These are phyloP conservation scores for Heterotilapia buettikoferi DNA, from an alignment of 2,113 vertebrate species.

Conservation along the genomic window DNA sequence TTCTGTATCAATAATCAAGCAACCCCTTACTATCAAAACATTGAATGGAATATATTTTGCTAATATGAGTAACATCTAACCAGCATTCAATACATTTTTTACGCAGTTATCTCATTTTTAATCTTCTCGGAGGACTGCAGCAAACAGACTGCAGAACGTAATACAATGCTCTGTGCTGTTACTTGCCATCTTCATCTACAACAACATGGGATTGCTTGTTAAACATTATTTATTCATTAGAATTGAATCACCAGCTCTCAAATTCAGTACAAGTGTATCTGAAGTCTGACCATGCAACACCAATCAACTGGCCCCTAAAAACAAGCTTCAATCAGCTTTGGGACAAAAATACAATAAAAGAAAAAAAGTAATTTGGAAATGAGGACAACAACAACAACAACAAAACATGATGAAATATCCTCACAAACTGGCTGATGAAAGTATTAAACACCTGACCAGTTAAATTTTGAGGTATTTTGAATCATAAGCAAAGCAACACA, in stretches of 20 bases:
- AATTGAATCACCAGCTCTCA: slow-evolving; percentile 3
- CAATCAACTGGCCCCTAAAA: slow-evolving; percentile 32
- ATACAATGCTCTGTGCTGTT: not conserved
- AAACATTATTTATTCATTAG: slow-evolving; percentile 24
- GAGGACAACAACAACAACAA: not conserved
- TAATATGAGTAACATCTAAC: not conserved
- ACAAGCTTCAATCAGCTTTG: not conserved
- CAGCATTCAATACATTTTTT: not conserved
- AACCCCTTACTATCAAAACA: not conserved
- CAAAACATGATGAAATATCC: not conserved
- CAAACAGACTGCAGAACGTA: not conserved
- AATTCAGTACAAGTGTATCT: not conserved
- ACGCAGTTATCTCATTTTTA: not conserved
- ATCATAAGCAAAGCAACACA: not conserved
- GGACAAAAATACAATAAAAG: not conserved
- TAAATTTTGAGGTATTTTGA: not conserved
- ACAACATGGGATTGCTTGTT: not conserved
- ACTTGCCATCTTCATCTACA: not conserved
- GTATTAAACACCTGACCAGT: not conserved
- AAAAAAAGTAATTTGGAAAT: not conserved
- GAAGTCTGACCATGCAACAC: slow-evolving; percentile 2
- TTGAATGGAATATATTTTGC: not conserved
- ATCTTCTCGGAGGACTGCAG: not conserved
- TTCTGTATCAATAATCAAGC: not conserved
- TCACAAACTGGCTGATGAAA: not conserved